Evolutionary conservation across 30 jellyfish, hydroid and myxozoan genomes (phyloP).

Genomic region (Turritopsis dohrnii): DNA sequence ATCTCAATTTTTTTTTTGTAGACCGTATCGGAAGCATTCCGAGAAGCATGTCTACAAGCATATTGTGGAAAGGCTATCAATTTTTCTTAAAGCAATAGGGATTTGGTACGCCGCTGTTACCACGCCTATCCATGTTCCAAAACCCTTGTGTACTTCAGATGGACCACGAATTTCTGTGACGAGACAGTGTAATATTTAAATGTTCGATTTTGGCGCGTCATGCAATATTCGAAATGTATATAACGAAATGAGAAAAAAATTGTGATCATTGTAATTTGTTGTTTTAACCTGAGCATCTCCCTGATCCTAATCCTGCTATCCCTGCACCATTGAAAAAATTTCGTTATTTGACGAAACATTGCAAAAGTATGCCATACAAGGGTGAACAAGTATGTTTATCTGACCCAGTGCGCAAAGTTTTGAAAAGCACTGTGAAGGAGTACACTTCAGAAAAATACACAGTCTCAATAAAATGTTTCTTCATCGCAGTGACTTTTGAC

Average conservation of each 20-base stretch:
- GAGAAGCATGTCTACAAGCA: constrained; percentile 96
- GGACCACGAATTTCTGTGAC: not conserved
- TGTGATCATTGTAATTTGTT: not conserved
- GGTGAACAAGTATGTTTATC: no score
- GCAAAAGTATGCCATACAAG: no score
- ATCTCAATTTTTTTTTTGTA: constrained; percentile 29
- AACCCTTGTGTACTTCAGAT: not conserved
- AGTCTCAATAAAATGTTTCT: no score
- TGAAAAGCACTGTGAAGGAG: no score
- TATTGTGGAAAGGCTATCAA: constrained; percentile 95
- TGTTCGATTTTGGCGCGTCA: not conserved
- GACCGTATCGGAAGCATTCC: constrained; percentile 98
- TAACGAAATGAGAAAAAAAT: not conserved
- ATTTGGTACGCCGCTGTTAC: not conserved
- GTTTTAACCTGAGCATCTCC: not conserved
- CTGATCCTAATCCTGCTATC: no score
- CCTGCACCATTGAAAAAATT: no score
- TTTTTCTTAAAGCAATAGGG: not conserved
- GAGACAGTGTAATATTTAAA: not conserved
- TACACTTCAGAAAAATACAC: no score
- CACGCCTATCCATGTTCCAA: no score
- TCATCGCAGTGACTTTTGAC: no score
- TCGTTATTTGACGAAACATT: no score
- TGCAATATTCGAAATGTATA: not conserved
- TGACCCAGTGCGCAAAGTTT: no score